Evolutionary conservation across 2,888 invertebrate species (phyloP), one percentile per base, ranked within the genome.

Genomic region (Globia sparganii): DNA sequence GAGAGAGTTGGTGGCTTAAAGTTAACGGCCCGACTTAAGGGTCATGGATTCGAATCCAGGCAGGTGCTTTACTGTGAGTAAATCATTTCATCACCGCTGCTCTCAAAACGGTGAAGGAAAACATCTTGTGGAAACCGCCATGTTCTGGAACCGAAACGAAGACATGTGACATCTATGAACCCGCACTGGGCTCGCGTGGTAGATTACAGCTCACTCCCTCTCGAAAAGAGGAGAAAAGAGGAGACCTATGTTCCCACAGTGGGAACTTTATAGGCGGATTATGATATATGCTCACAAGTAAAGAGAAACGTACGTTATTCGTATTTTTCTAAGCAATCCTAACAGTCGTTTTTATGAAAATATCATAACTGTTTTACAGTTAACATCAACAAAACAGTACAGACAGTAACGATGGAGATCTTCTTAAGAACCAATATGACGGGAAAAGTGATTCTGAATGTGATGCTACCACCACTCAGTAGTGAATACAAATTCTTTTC

Each of bases 401-500:
- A 89, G 67, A 81, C 83, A 0, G 87, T 97, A 58, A 91, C 92
- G 0, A 91, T 97, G 77, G 89, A 95, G 34, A 89, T 93, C 8
- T 97, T 96, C 80, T 83, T 97, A 11, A 90, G 89, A 61, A 86
- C 90, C 5, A 88, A 96, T 76, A 97, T 97, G 97, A 92, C 86
- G 2, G 92, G 93, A 25, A 95, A 93, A 85, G 87, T 97, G 0
- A 97, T 98, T 40, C 90, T 97, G 8, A 97, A 97, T 74, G 93
- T 98, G 28, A 90, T 95, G 15, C 90, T 98, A 2, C 97, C 97
- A 0, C 91, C 97, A 0, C 92, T 97, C 49, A 93, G 94, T 61
- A 91, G 94, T 4, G 91, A 96, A 9, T 96, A 96, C 69, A 91
- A 95, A 13, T 96, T 97, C 64, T 96, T 97, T 86, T 97, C 97